Percentiles rank a stretch among this genome's conserved stretches.
These are phyloP conservation scores for Chloroceryle amazona DNA, from an alignment of 2,797 vertebrate species.

Conservation along the genomic window DNA sequence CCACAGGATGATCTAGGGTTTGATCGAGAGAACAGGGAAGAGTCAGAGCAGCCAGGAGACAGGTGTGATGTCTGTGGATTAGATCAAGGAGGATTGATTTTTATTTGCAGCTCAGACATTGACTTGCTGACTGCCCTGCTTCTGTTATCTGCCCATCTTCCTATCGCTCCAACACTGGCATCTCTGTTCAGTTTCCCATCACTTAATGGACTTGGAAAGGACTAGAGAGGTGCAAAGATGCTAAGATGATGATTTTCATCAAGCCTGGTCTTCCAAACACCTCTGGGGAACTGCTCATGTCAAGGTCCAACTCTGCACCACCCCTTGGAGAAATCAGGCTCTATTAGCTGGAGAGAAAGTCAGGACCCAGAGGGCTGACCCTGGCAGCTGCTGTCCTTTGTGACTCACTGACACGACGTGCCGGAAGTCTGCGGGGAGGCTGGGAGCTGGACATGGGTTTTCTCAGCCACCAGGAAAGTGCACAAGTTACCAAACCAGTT, in stretches of 20 bases:
- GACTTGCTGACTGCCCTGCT: not conserved
- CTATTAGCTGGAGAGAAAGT: not conserved
- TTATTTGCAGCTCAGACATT: not conserved
- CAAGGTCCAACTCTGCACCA: not conserved
- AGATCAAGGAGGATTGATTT: not conserved
- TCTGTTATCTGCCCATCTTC: not conserved
- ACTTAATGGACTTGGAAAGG: not conserved
- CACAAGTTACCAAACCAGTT: slow-evolving; percentile 1
- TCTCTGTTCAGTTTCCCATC: not conserved
- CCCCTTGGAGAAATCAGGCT: not conserved
- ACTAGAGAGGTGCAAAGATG: not conserved
- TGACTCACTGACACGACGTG: not conserved
- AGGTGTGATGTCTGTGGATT: not conserved
- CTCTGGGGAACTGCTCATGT: fast-evolving
- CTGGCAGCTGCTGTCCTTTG: not conserved
- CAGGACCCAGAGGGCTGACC: not conserved
- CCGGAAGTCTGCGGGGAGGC: not conserved
- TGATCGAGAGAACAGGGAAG: not conserved
- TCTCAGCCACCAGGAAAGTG: not conserved
- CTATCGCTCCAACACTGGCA: fast-evolving
- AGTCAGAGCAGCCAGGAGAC: not conserved
- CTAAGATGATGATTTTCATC: not conserved
- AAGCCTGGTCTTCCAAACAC: not conserved
- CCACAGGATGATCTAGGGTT: fast-evolving
- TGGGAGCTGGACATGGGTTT: not conserved